Evolutionary conservation across 2,113 vertebrate genomes (phyloP).

Genomic region (Actenoides hombroni): DNA sequence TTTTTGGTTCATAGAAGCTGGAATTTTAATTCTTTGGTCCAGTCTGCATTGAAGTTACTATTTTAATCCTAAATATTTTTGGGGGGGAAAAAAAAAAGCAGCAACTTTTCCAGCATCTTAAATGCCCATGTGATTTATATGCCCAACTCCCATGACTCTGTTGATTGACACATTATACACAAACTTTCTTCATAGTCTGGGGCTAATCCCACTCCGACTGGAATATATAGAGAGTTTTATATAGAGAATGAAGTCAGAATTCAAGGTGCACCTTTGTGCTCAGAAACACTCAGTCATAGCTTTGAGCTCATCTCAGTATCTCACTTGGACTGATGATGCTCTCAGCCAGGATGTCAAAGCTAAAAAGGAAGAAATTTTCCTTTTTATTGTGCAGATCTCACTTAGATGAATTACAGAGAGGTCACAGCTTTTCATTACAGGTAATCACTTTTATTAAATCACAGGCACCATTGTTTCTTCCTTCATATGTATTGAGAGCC

Average conservation of each 20-base stretch:
- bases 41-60: background rate
- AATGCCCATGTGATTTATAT: accelerated
- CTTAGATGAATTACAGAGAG: background rate
- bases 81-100: background rate
- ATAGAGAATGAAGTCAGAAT: background rate
- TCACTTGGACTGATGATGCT: background rate
- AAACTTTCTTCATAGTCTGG: background rate
- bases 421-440: conserved; percentile 35
- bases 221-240: background rate
- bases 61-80: background rate
- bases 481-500: background rate
- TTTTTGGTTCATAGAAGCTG: background rate
- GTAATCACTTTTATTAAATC: conserved; percentile 38
- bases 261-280: background rate
- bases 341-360: background rate
- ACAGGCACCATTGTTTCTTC: background rate
- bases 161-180: background rate
- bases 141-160: background rate
- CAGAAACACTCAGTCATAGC: background rate
- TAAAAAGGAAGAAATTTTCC: background rate
- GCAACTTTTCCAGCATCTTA: background rate
- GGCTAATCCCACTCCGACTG: background rate
- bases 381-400: background rate
- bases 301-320: background rate
- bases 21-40: background rate